These are phyloP conservation scores for Chroicocephalus ridibundus DNA, from an alignment of 2,113 vertebrate species.

Conservation along the genomic window DNA sequence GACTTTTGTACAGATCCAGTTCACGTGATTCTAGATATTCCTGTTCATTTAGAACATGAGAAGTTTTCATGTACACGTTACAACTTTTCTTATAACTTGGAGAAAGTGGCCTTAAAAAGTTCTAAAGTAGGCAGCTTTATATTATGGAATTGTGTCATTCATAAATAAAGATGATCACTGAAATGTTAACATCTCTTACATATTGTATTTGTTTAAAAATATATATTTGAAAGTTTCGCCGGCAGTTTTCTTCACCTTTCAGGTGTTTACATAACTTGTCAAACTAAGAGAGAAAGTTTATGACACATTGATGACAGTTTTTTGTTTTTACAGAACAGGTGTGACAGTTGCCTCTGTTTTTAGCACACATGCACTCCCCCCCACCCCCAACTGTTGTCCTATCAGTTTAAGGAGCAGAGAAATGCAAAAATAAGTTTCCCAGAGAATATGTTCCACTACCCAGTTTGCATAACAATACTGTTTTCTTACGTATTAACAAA, in stretches of 20 bases:
- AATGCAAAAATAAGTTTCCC: not conserved
- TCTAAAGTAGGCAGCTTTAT: not conserved
- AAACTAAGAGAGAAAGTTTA: not conserved
- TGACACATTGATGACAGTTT: not conserved
- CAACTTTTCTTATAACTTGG: not conserved
- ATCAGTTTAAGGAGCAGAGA: not conserved
- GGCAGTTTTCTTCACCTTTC: not conserved
- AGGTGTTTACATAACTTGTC: not conserved
- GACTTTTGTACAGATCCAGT: not conserved
- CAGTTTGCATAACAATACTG: not conserved
- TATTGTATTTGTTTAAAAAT: not conserved
- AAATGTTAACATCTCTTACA: not conserved
- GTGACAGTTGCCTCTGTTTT: not conserved
- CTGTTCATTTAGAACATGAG: not conserved
- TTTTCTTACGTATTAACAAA: not conserved
- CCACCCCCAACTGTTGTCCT: not conserved
- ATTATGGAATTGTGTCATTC: not conserved
- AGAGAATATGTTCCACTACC: not conserved
- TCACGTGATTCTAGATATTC: not conserved
- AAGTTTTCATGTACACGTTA: not conserved
- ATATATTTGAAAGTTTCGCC: not conserved
- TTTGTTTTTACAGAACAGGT: not conserved
- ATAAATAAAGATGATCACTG: not conserved
- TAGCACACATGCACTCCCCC: not conserved
- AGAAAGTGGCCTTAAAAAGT: not conserved